Evolutionary conservation across 2,888 invertebrate genomes (phyloP).

Genomic region (Drepanosiphum platanoidis): DNA sequence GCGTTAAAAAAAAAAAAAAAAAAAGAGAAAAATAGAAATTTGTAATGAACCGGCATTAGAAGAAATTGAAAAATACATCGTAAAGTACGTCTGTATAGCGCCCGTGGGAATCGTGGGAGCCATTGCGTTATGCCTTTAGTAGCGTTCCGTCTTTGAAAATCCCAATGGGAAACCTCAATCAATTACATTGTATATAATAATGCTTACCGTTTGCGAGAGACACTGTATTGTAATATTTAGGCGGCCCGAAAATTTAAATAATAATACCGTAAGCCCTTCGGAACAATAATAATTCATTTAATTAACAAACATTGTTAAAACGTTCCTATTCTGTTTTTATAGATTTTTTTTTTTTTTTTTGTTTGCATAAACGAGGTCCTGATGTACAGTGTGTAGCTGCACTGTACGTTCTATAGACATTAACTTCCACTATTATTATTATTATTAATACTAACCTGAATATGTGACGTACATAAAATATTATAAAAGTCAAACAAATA

Average conservation of each 20-base stretch:
- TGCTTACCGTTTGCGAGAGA: background rate
- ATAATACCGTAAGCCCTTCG: background rate
- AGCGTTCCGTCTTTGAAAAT: background rate
- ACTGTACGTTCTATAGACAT: background rate
- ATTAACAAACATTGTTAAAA: background rate
- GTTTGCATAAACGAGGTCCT: conserved; percentile 36
- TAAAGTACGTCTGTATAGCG: conserved; percentile 31
- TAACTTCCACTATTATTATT: conserved; percentile 6
- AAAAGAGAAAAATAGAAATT: background rate
- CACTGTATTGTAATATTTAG: background rate
- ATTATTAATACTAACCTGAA: background rate
- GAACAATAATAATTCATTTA: background rate
- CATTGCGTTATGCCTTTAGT: conserved; percentile 17
- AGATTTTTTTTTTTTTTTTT: conserved; percentile 8
- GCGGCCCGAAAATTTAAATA: background rate
- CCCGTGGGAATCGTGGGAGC: conserved; percentile 9
- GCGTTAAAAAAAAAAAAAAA: background rate
- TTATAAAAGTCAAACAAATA: background rate
- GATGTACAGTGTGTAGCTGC: background rate
- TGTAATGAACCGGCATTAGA: conserved; percentile 15
- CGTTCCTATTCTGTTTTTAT: background rate
- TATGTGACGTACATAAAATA: background rate
- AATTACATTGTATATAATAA: conserved; percentile 32
- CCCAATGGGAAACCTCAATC: conserved; percentile 24
- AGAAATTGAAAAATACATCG: conserved; percentile 40